Percentiles rank a stretch among this genome's conserved stretches.
Conservation (phyloP, 2,797 vertebrate genomes). For the Sternarchorhynchus goeldii region DNA sequence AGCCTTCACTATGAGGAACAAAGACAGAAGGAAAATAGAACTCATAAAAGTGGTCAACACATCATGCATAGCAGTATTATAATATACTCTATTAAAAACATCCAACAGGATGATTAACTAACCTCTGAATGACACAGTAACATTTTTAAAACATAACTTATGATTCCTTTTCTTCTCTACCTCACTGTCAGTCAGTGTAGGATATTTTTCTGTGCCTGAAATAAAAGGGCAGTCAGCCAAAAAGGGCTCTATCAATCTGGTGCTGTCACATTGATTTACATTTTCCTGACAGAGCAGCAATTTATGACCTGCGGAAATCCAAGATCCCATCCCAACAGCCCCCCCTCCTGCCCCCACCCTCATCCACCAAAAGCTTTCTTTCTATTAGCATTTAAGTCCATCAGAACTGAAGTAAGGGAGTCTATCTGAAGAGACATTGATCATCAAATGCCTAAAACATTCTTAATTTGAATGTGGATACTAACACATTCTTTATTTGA, state of each 20-base stretch:
- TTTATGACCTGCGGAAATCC: slow-evolving; percentile 71
- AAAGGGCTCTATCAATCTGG: slow-evolving; percentile 73
- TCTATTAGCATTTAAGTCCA: slow-evolving; percentile 53
- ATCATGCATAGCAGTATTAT: not conserved
- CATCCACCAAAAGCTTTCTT: not conserved
- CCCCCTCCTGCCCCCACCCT: slow-evolving; percentile 10
- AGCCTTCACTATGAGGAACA: slow-evolving; percentile 44
- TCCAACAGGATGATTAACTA: slow-evolving; percentile 2
- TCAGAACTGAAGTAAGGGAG: slow-evolving; percentile 42
- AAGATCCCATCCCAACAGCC: slow-evolving; percentile 27
- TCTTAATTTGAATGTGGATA: slow-evolving; percentile 49
- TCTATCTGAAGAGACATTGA: slow-evolving; percentile 39
- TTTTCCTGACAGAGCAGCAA: slow-evolving; percentile 68
- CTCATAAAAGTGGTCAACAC: not conserved
- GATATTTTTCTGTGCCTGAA: slow-evolving; percentile 61
- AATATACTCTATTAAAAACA: not conserved
- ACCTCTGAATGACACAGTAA: slow-evolving; percentile 5
- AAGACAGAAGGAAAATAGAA: not conserved
- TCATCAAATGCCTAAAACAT: slow-evolving; percentile 32
- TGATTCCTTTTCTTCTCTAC: not conserved
- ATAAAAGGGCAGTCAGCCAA: slow-evolving; percentile 64
- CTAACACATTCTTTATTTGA: slow-evolving; percentile 45
- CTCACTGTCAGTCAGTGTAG: slow-evolving; percentile 26
- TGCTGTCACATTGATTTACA: slow-evolving; percentile 73
- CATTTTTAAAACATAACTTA: slow-evolving; percentile 9